Conservation (phyloP, 1,140 invertebrate species). For the Caenorhabditis brenneri region DNA sequence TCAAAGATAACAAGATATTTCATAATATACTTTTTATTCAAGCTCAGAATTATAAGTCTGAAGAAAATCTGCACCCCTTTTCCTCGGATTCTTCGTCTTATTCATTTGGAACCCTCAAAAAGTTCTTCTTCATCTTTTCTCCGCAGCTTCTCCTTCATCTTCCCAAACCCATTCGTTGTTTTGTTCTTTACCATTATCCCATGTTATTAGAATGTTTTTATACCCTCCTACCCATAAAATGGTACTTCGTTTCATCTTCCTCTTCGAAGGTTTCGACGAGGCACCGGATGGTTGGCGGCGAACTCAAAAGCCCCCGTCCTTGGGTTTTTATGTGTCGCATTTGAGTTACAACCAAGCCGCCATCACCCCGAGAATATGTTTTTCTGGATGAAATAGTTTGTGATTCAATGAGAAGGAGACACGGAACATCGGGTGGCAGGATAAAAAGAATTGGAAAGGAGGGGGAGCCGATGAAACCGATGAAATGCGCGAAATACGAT, state of each 20-base stretch:
- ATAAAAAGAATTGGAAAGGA: too few relatives aligned
- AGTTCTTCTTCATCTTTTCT: background rate
- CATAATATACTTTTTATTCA: too few relatives aligned
- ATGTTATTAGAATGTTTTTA: slow-evolving; percentile 25
- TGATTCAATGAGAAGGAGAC: slow-evolving; percentile 3
- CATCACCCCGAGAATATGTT: slow-evolving; percentile 1
- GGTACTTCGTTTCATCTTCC: background rate
- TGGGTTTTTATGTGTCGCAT: slow-evolving; percentile 38
- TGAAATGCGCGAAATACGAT: slow-evolving; percentile 42
- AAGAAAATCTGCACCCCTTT: too few relatives aligned
- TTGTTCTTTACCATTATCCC: slow-evolving; percentile 17
- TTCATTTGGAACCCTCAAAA: too few relatives aligned
- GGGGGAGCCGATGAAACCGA: background rate
- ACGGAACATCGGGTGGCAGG: background rate
- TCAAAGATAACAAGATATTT: too few relatives aligned
- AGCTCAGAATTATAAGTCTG: too few relatives aligned
- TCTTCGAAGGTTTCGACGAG: background rate
- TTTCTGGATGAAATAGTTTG: slow-evolving; percentile 2
- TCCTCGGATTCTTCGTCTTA: too few relatives aligned
- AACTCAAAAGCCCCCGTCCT: slow-evolving; percentile 30
- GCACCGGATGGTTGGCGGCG: background rate
- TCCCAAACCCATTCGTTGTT: background rate
- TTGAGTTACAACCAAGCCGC: background rate
- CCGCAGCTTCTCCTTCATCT: background rate
- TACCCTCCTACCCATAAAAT: background rate